Evolutionary conservation across 2,888 invertebrate species (phyloP).

Genomic region (Agrotis puta): DNA sequence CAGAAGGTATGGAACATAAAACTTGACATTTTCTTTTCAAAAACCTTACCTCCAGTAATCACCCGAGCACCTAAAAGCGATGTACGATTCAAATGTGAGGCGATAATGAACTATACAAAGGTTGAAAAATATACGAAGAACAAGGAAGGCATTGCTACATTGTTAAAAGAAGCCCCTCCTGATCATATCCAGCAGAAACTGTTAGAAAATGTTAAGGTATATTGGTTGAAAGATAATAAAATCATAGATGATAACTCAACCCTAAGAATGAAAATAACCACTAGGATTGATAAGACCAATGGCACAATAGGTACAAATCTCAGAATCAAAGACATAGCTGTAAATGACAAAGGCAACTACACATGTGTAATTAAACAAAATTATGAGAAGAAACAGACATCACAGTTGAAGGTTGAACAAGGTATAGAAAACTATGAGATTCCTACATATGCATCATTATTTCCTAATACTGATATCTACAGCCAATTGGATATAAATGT

Average conservation of each 20-base stretch:
- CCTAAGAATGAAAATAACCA: slow-evolving; percentile 77
- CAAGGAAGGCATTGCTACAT: slow-evolving; percentile 82
- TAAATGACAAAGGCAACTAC: slow-evolving; percentile 83
- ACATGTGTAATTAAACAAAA: slow-evolving; percentile 87
- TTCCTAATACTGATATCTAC: slow-evolving; percentile 74
- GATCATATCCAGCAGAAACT: slow-evolving; percentile 84
- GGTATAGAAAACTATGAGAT: slow-evolving; percentile 84
- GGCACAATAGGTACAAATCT: slow-evolving; percentile 83
- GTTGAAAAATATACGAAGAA: slow-evolving; percentile 84
- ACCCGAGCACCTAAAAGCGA: slow-evolving; percentile 77
- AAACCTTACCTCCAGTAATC: slow-evolving; percentile 79
- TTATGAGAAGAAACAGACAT: slow-evolving; percentile 84
- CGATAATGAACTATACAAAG: slow-evolving; percentile 85
- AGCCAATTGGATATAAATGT: slow-evolving; percentile 77
- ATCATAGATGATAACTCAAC: slow-evolving; percentile 71
- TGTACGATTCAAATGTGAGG: slow-evolving; percentile 85
- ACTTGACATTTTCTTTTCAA: slow-evolving; percentile 86
- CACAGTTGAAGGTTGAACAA: slow-evolving; percentile 86
- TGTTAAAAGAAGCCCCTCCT: slow-evolving; percentile 82
- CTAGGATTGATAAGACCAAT: slow-evolving; percentile 84
- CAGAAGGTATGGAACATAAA: slow-evolving; percentile 87
- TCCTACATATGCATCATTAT: slow-evolving; percentile 79
- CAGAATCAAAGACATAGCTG: slow-evolving; percentile 78
- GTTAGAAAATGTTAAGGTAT: slow-evolving; percentile 85
- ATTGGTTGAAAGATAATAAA: slow-evolving; percentile 85